Evolutionary conservation across 2,888 invertebrate genomes (phyloP), one percentile per base, ranked within the genome.

Genomic region (Parnassius smintheus): DNA sequence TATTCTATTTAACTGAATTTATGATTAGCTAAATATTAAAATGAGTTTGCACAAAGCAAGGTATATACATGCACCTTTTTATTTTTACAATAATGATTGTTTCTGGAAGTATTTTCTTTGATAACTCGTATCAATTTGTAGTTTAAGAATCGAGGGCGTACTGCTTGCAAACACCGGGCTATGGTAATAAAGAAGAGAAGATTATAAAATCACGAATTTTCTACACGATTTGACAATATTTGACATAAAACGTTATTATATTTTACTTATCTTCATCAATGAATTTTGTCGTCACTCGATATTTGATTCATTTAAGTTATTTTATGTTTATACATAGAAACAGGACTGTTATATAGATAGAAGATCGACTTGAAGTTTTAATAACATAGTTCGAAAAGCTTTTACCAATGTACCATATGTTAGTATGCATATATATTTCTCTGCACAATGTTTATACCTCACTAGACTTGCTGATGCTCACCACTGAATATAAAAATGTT

Each of bases 11-110:
- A 46, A 7, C 12, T n/a, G 12, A 11, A 35, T 35, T 35, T 35
- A 35, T 35, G 35, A 7, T 35, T 35, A 35, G 12, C 25, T 50
- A n/a, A 61, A 13, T 55, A 25, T 18, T 57, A 77, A 69, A 70
- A 78, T 89, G 88, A 88, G 87, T 77, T 78, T 88, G 72, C 83
- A 86, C 65, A 87, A 82, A 78, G 87, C 86, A 65, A 86, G 88
- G 88, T 88, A 80, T 71, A 62, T 51, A 44, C 35, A 56, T 56
- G 49, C 11, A 49, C 18, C 18, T 50, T 44, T 45, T 45, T 25
- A 18, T 59, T 35, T 52, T 51, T 18, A 12, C 48, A 22, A 44
- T 45, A 25, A 44, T 49, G 10, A 46, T 25, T 25, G 22, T 46
- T 57, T 11, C 35, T 41, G 48, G 13, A 13, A 11, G 18, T 12